Conservation (phyloP, 2,888 invertebrate genomes). For the Drosophila acutilabella region DNA sequence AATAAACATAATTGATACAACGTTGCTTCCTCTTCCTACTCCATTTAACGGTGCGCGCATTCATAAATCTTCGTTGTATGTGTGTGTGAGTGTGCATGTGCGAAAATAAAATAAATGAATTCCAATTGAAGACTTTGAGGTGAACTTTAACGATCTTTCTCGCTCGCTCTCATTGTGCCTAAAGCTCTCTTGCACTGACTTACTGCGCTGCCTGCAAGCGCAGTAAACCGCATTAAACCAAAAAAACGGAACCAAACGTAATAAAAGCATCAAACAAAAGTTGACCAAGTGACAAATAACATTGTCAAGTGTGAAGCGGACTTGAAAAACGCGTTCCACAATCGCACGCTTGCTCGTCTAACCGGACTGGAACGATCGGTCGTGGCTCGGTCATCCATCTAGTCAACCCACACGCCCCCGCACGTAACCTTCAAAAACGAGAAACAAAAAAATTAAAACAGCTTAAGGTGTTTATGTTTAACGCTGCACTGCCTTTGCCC, state of each 20-base stretch:
- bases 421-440: conserved; percentile 68
- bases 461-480: conserved; percentile 32
- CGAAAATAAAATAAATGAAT: conserved; percentile 46
- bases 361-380: conserved; percentile 50
- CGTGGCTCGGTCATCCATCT: conserved; percentile 20
- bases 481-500: conserved; percentile 2
- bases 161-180: not conserved
- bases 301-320: conserved; percentile 58
- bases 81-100: conserved; percentile 2
- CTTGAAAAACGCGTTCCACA: conserved; percentile 77
- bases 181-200: not conserved
- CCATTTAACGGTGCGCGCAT: conserved; percentile 55
- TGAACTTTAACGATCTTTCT: conserved; percentile 35
- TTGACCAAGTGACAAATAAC: conserved; percentile 59
- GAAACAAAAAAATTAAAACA: conserved; percentile 1
- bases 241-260: conserved; percentile 16
- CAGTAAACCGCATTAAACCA: conserved; percentile 26
- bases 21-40: conserved; percentile 66
- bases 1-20: conserved; percentile 43
- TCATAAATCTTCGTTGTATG: conserved; percentile 26
- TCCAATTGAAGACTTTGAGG: conserved; percentile 50
- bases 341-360: conserved; percentile 32
- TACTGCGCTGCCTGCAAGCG: conserved; percentile 25
- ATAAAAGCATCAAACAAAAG: conserved; percentile 27
- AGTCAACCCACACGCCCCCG: conserved; percentile 39